Base-by-base conservation (phyloP, 2,113 vertebrate genomes). In the Hystrix brachyura region DNA sequence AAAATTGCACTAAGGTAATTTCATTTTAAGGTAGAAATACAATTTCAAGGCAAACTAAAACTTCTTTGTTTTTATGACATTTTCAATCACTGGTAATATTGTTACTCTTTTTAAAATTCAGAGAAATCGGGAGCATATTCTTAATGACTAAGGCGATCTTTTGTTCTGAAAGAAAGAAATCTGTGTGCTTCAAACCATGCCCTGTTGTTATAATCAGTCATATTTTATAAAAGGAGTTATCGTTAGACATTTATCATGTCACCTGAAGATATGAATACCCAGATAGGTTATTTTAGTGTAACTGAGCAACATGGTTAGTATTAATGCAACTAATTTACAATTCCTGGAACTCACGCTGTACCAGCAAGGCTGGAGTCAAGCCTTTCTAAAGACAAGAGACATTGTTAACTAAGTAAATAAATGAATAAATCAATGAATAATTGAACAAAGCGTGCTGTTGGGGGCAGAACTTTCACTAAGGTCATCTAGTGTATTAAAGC, bases 21-120 rank as follows among this genome's bases (percentile, higher is more conserved):
- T 96, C 64, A 97, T 94, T 96, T 88, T 86, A 93, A 96, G 71
- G 79, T 81, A 96, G 83, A 97, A 96, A 90, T 87, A 90, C 89
- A 85, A 94, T 94, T 97, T 97, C 51, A 96, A 90, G 64, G 53
- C 55, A 94, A 95, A 92, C 32, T 78, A 82, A 95, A 95, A 89
- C 27, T 86, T 96, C 51, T 91, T 94, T 87, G 87, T 84, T 95
- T 38, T 79, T 95, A 87, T 18, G 51, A 32, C 74, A 93, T 87
- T 96, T 90, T 92, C 84, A 90, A 67, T 81, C 60, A 97, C 57
- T 64, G 38, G 46, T 93, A 69, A 83, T 90, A 93, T 59, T 81
- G 53, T 87, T 94, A 83, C 11, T 90, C 80, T 93, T 92, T 83
- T 80, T 85, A 84, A 96, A 82, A 96, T 93, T 71, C 38, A 86